Conservation (phyloP, 2,797 vertebrate species). For the Ptychadena robeensis region DNA sequence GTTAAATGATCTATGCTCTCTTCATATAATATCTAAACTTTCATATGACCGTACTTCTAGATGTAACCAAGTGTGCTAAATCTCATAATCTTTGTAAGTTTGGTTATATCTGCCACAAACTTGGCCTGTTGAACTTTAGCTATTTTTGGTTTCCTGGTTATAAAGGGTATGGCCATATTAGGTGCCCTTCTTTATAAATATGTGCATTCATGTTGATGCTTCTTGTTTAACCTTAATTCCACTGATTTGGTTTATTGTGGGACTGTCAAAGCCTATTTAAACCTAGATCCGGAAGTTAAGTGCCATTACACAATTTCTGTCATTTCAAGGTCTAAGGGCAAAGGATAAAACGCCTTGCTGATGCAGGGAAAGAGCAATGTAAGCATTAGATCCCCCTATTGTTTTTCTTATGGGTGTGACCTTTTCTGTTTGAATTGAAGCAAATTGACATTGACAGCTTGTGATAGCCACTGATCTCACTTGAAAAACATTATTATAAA, state of each 20-base stretch:
- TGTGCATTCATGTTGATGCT: neutral
- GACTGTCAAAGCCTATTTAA: constrained; percentile 10
- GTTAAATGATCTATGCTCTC: too few species aligned
- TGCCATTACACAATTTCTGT: constrained; percentile 6
- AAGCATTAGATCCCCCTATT: constrained; percentile 61
- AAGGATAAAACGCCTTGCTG: neutral
- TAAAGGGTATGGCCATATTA: neutral
- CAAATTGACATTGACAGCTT: constrained; percentile 71
- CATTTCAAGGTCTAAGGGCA: neutral
- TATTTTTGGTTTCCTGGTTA: neutral
- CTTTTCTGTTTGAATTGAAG: constrained; percentile 69
- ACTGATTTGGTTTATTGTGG: constrained; percentile 11
- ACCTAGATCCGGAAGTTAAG: neutral
- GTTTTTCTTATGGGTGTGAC: constrained; percentile 66
- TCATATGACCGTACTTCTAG: too few species aligned
- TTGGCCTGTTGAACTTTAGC: neutral
- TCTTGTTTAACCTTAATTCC: constrained; percentile 20
- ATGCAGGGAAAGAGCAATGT: constrained; percentile 59
- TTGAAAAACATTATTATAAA: constrained; percentile 72
- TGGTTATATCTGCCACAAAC: neutral
- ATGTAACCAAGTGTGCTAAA: too few species aligned
- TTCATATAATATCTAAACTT: too few species aligned
- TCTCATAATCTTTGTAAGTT: neutral
- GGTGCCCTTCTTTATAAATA: neutral
- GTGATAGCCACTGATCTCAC: constrained; percentile 68